These are phyloP conservation scores for Eleutherodactylus coqui DNA, from an alignment of 2,797 vertebrate genomes.

Conservation along the genomic window DNA sequence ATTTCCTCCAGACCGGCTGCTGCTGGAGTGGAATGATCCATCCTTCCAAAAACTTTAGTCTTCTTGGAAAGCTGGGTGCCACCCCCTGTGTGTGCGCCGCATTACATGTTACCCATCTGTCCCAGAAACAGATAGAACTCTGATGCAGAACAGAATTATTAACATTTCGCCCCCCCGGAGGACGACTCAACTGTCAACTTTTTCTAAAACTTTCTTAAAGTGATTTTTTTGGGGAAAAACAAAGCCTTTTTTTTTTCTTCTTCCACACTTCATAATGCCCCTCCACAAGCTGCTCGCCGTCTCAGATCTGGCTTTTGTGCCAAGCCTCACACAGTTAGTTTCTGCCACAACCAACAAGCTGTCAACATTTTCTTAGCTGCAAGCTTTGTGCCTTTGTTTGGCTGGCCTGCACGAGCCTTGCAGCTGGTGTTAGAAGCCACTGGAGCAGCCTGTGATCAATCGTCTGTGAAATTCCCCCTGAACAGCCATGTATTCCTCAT, in stretches of 20 bases:
- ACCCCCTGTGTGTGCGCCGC: too few species aligned
- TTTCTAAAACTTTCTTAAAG: slow-evolving; percentile 5
- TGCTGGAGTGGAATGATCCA: too few species aligned
- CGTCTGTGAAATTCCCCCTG: slow-evolving; percentile 85
- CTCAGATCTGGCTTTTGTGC: slow-evolving; percentile 59
- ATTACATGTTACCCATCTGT: not conserved
- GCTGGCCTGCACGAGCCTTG: slow-evolving; percentile 72
- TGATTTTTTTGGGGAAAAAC: not conserved
- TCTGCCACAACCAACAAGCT: slow-evolving; percentile 81
- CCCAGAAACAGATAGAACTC: not conserved
- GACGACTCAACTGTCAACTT: not conserved
- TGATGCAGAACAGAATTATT: not conserved
- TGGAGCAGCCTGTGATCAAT: slow-evolving; percentile 85
- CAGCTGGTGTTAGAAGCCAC: slow-evolving; percentile 84
- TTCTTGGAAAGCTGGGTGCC: too few species aligned
- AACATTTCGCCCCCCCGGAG: not conserved
- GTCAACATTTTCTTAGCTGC: slow-evolving; percentile 77
- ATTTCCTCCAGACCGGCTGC: too few species aligned
- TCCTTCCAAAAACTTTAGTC: too few species aligned
- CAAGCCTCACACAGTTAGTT: slow-evolving; percentile 82
- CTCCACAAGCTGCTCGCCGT: slow-evolving; percentile 14
- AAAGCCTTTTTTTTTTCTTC: not conserved
- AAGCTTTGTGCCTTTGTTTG: slow-evolving; percentile 79
- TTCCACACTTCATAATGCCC: not conserved
- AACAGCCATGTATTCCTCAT: slow-evolving; percentile 78